phyloP scores from a whole-genome alignment of 1,140 invertebrate genomes.

The Drosophila tristis region DNA sequence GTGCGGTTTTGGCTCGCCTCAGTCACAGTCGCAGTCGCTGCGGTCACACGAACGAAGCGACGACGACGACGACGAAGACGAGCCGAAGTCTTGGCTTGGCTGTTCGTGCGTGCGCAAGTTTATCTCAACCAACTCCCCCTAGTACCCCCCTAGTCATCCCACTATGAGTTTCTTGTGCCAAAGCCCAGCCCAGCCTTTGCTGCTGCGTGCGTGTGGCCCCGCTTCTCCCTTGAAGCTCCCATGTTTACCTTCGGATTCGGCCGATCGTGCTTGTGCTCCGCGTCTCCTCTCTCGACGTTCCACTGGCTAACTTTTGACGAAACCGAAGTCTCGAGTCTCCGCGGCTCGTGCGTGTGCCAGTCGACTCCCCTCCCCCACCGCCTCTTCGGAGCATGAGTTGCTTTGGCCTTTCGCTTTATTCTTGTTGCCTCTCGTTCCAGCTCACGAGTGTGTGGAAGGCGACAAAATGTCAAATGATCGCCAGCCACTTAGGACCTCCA shows the following conservation, averaged over 20 bases:
- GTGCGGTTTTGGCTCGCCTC: slow-evolving; percentile 32
- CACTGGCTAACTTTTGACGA: too few species aligned
- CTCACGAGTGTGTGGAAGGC: slow-evolving; percentile 40
- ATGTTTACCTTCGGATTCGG: too few species aligned
- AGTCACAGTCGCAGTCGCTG: neutral
- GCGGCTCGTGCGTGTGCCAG: neutral
- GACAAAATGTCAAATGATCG: slow-evolving; percentile 74
- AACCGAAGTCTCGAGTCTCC: too few species aligned
- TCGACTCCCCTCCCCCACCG: neutral
- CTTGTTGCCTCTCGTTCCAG: neutral
- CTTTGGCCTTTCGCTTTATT: slow-evolving; percentile 8
- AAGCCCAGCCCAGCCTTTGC: neutral
- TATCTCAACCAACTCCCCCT: neutral
- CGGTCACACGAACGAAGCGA: neutral
- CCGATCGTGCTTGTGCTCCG: too few species aligned
- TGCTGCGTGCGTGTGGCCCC: too few species aligned
- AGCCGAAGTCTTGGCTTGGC: slow-evolving; percentile 5
- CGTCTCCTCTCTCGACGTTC: too few species aligned
- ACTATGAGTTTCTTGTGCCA: neutral
- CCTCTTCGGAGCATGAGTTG: neutral
- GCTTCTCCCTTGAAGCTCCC: too few species aligned
- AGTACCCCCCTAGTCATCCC: neutral
- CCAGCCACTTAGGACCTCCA: slow-evolving; percentile 33
- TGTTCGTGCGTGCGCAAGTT: slow-evolving; percentile 14
- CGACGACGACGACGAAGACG: neutral